phyloP scores from a whole-genome alignment of 2,113 vertebrate species.

The Heteronetta atricapilla region DNA sequence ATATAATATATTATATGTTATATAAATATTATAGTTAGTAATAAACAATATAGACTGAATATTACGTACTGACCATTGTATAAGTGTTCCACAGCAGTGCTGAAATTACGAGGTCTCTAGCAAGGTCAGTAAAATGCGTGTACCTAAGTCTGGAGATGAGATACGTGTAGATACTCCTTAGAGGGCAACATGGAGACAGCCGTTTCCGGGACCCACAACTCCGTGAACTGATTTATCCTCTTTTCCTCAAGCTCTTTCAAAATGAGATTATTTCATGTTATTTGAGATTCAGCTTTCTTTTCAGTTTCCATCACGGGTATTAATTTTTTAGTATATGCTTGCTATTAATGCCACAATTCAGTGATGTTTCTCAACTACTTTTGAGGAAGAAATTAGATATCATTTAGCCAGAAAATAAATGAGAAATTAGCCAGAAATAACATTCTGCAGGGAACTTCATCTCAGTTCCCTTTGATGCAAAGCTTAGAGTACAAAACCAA shows the following conservation, averaged over 20 bases:
- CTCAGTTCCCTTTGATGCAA: background rate
- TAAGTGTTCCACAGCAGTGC: background rate
- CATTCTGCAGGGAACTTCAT: background rate
- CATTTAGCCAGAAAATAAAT: background rate
- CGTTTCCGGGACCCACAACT: background rate
- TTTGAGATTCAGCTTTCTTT: background rate
- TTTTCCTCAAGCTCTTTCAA: background rate
- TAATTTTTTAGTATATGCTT: background rate
- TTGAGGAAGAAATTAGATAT: background rate
- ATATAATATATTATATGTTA: no score
- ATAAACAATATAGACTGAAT: background rate
- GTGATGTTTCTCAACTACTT: background rate
- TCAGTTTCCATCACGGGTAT: background rate
- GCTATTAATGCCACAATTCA: background rate
- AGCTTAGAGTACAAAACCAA: background rate
- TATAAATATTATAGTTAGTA: background rate
- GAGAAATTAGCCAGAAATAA: background rate
- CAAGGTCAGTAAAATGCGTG: background rate
- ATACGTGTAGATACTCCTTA: background rate
- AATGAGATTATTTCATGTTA: background rate
- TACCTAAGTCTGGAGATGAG: background rate
- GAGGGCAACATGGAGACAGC: background rate
- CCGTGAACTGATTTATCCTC: background rate
- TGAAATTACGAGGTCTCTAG: background rate
- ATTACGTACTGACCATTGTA: background rate